Evolutionary conservation across 92 coral and sea anemone species (phyloP).

Genomic region (Paramuricea clavata): DNA sequence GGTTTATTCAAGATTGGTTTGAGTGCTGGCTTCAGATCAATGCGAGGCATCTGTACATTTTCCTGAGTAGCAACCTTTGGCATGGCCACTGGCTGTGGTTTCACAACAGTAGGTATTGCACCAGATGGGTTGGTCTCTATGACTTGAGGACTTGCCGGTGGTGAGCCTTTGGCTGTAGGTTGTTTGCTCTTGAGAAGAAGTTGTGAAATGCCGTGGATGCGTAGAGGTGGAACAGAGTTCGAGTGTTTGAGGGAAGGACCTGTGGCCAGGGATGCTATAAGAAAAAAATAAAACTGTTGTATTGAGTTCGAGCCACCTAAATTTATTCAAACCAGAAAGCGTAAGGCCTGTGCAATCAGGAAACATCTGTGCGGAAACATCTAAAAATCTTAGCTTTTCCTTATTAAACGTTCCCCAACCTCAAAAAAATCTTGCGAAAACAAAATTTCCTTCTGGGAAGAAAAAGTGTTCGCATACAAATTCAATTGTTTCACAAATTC

Average conservation of each 20-base stretch:
- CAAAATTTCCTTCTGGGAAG: too few species aligned
- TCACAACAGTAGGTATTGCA: not conserved
- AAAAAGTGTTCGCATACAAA: constrained; percentile 23
- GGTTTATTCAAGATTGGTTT: not conserved
- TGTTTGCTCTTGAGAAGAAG: constrained; percentile 2
- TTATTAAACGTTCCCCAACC: too few species aligned
- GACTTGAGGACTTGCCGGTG: not conserved
- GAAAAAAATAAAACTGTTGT: not conserved
- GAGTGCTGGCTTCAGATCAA: not conserved
- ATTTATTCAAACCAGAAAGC: not conserved
- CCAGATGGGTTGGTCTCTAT: not conserved
- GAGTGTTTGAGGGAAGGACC: not conserved
- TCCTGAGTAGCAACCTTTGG: not conserved
- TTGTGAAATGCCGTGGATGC: not conserved
- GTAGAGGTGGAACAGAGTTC: not conserved
- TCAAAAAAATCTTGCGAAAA: too few species aligned
- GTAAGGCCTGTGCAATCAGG: not conserved
- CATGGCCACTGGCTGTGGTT: not conserved
- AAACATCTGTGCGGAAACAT: not conserved
- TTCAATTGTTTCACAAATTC: too few species aligned
- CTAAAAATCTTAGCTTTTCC: not conserved
- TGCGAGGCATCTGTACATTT: not conserved
- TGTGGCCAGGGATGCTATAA: constrained; percentile 1
- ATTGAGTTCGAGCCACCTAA: not conserved
- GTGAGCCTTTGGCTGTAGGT: not conserved